A percentile compares a stretch with the other conserved stretches of the same genome.
These are phyloP conservation scores for Botia almorhae DNA, from an alignment of 2,797 vertebrate genomes.

Conservation along the genomic window DNA sequence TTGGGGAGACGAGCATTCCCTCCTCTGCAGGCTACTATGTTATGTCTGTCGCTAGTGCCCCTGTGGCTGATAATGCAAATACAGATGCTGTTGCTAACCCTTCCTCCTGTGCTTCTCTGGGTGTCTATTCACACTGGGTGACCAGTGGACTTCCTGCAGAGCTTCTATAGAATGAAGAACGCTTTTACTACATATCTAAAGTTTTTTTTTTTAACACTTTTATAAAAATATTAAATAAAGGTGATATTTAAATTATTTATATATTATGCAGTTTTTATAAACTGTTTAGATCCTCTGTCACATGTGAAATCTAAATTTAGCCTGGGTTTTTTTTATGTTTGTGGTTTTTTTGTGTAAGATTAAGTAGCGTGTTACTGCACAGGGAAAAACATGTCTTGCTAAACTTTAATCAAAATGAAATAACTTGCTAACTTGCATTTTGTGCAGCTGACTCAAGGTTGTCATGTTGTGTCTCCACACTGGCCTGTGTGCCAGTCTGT, in stretches of 20 bases:
- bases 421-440: background rate
- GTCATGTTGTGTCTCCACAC: constrained; percentile 7
- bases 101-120: constrained; percentile 55
- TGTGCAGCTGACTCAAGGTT: background rate
- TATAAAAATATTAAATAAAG: constrained; percentile 21
- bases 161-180: constrained; percentile 47
- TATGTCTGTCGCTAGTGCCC: constrained; percentile 59
- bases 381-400: background rate
- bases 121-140: constrained; percentile 61
- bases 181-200: background rate
- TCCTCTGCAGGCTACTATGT: constrained; percentile 52
- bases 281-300: background rate
- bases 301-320: background rate
- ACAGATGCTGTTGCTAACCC: constrained; percentile 53
- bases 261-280: background rate
- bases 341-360: too few relatives aligned
- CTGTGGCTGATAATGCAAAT: constrained; percentile 64
- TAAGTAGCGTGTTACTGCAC: too few relatives aligned
- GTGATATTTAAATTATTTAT: background rate
- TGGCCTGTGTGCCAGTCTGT: constrained; percentile 25
- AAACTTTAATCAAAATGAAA: background rate
- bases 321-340: background rate
- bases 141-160: constrained; percentile 58
- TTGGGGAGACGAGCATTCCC: constrained; percentile 52
- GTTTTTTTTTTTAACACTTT: background rate